phyloP scores from a whole-genome alignment of 1,140 invertebrate species.

The Gryllus bimaculatus region DNA sequence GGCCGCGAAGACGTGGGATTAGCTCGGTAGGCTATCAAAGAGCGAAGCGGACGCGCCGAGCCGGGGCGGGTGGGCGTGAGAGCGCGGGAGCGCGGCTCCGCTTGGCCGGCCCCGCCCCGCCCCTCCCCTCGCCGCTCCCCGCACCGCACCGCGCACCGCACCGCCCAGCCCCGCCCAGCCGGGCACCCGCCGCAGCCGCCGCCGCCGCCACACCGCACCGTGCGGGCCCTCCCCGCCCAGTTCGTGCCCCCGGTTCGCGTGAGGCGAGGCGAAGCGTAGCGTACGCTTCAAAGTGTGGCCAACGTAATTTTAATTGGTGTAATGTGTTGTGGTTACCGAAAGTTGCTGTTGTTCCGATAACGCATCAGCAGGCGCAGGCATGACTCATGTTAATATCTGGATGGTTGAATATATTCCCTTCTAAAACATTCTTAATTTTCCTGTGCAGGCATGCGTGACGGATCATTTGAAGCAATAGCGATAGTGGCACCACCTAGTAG shows the following conservation, averaged over 20 bases:
- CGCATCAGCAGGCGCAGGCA: neutral
- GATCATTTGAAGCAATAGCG: conserved; percentile 4
- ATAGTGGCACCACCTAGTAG: neutral
- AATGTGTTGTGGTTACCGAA: conserved; percentile 4
- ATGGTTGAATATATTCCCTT: conserved; percentile 5
- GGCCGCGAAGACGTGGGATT: neutral
- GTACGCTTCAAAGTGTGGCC: neutral
- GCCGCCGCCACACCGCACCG: too few species aligned
- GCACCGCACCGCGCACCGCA: too few species aligned
- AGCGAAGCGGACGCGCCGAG: neutral
- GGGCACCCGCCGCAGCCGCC: too few species aligned
- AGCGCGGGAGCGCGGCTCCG: neutral
- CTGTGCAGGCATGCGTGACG: neutral
- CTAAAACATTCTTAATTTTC: conserved; percentile 2
- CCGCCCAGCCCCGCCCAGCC: too few species aligned
- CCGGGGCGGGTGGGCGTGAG: neutral
- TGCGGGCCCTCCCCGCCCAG: too few species aligned
- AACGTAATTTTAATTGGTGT: conserved; percentile 5
- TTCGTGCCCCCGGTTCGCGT: neutral
- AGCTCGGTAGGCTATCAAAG: neutral
- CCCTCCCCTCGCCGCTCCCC: too few species aligned
- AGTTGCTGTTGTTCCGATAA: neutral
- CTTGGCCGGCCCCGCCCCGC: too few species aligned
- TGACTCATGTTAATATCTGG: neutral
- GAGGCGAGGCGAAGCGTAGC: neutral